Base-by-base conservation (phyloP, 2,113 vertebrate genomes). In the Aythya baeri region DNA sequence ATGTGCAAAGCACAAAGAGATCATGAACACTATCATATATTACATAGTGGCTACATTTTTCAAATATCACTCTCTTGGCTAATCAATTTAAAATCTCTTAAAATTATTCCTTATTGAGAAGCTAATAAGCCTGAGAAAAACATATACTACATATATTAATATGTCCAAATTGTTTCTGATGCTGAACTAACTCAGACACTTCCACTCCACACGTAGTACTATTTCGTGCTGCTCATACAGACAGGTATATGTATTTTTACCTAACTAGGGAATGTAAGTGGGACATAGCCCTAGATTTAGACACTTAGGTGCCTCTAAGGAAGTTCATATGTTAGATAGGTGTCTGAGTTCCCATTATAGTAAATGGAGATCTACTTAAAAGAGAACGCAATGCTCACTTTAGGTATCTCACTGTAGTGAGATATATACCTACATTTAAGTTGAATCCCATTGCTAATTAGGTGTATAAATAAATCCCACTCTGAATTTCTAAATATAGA, bases 181-280 rank as follows among this genome's bases (percentile, higher is more conserved):
- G 11, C 9, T 63, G 61, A 84, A 55, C 17, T 26, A 59, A 23
- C 46, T 67, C n/a, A 34, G 49, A 7, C 17, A 21, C 13, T 68
- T 75, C 16, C 22, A 68, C 14, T 68, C 0, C 0, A 12, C 11
- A 15, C 23, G 46, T 29, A n/a, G 17, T 34, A 32, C 10, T 70
- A 21, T 3, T 72, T 68, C 20, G 25, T 68, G 77, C 2, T 46
- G 5, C 23, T 82, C 15, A 22, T 4, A 22, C 8, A 79, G n/a
- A 43, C 3, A 57, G 20, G 10, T 36, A 44, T 8, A 14, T 15
- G 16, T 1, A 43, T 68, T 68, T 84, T 57, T 22, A 71, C 3
- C 11, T 36, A 22, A 8, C 16, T 49, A 52, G 61, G 11, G n/a
- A 89, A 46, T 1, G 2, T 17, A 44, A 46, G 43, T 63, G 57